Evolutionary conservation across 2,888 invertebrate species (phyloP), one percentile per base, ranked within the genome.

Genomic region (Trissolcus japonicus): DNA sequence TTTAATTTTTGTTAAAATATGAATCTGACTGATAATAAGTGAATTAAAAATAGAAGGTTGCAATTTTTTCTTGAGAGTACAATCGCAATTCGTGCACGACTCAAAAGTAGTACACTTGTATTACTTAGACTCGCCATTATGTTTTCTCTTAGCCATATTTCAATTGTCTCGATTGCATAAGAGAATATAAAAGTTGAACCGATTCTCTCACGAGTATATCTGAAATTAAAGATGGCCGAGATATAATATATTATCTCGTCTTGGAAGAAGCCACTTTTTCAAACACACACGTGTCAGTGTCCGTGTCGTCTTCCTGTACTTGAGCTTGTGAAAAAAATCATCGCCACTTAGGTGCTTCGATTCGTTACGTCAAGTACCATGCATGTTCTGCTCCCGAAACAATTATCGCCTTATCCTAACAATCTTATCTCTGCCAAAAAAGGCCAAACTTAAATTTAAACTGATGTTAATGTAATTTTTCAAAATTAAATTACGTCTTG

Each of bases 151-250:
- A 40, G 43, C 19, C 35, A 51, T 19, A 71, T 50, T 62, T 56
- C 61, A 60, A 48, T 69, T 48, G 51, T 51, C 25, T 51, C 41
- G 6, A 51, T 62, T 62, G 29, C 69, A 62, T 71, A 61, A 68
- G 19, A 1, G 35, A 35, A 35, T 35, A 67, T 53, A 62, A 57
- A 51, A 63, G 57, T 63, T 59, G 62, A 57, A 57, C 35, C 29
- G 50, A 71, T 57, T 63, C 57, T 71, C 71, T 57, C 71, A 71
- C 62, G 71, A 53, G 57, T 71, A 62, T 62, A 62, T 71, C 13
- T 63, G 71, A 53, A 63, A 71, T 71, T 57, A 25, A 63, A 71
- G 71, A 62, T 71, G 56, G 21, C 25, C n/a, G 21, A 43, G 68
- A 57, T 60, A 54, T 41, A 35, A 68, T 35, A 35, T 46, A 57